Evolutionary conservation across 2,797 vertebrate genomes (phyloP).

Genomic region (Poeciliopsis paucimaculata): DNA sequence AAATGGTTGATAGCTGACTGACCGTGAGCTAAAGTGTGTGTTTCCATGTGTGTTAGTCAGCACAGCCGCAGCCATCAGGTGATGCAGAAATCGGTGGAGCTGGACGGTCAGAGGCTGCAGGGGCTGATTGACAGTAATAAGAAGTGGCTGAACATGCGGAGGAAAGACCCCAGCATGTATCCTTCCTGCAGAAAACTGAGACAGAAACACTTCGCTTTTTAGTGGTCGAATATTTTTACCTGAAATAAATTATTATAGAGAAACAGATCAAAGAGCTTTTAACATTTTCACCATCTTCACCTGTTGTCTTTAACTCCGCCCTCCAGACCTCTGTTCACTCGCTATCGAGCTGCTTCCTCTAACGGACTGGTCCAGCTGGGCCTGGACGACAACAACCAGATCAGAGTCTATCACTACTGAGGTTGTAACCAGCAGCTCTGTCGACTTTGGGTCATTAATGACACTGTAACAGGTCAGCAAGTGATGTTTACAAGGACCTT

Average conservation of each 20-base stretch:
- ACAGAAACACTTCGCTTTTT: not conserved
- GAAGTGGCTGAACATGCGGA: slow-evolving; percentile 89
- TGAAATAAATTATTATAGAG: not conserved
- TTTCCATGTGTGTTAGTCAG: slow-evolving; percentile 70
- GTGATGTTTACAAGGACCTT: not conserved
- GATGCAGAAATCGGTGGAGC: slow-evolving; percentile 54
- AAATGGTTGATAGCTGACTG: too few species aligned
- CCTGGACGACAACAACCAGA: slow-evolving; percentile 88
- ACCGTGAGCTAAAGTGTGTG: not conserved
- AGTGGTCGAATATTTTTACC: not conserved
- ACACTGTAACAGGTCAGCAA: not conserved
- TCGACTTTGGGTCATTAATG: slow-evolving; percentile 26
- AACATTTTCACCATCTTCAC: not conserved
- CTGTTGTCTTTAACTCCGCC: slow-evolving; percentile 74
- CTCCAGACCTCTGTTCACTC: slow-evolving; percentile 84
- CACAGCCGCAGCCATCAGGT: slow-evolving; percentile 71
- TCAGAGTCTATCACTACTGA: slow-evolving; percentile 88
- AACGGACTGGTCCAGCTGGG: slow-evolving; percentile 85
- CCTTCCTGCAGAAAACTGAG: slow-evolving; percentile 70
- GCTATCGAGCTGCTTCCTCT: slow-evolving; percentile 57
- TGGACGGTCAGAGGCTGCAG: slow-evolving; percentile 79
- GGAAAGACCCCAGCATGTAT: slow-evolving; percentile 89
- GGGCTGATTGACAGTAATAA: slow-evolving; percentile 87
- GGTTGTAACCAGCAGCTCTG: not conserved
- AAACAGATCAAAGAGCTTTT: not conserved